A percentile compares a stretch with the other conserved stretches of the same genome.
These are phyloP conservation scores for Brassicogethes aeneus DNA, from an alignment of 2,888 invertebrate species.

Conservation along the genomic window DNA sequence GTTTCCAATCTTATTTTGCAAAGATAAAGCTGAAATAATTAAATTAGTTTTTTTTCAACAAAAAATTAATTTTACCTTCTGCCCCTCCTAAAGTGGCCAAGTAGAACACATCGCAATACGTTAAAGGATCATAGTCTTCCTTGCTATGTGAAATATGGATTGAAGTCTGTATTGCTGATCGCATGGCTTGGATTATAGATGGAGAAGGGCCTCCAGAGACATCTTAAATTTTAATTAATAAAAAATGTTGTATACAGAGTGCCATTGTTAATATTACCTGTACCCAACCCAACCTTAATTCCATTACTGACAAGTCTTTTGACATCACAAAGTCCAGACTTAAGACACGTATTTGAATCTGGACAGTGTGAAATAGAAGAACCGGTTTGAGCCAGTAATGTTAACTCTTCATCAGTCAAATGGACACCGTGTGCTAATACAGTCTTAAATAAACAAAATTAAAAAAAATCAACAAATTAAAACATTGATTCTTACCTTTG, in stretches of 20 bases:
- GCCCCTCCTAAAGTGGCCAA: constrained; percentile 85
- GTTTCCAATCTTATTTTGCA: constrained; percentile 70
- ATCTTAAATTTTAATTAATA: constrained; percentile 45
- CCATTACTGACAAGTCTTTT: constrained; percentile 52
- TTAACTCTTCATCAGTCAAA: constrained; percentile 60
- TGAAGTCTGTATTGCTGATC: constrained; percentile 65
- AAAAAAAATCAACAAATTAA: too few species aligned
- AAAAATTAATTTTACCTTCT: constrained; percentile 45
- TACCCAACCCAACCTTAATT: constrained; percentile 75
- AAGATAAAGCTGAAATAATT: constrained; percentile 53
- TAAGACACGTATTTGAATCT: constrained; percentile 71
- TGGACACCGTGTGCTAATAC: constrained; percentile 81
- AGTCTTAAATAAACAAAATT: constrained; percentile 50
- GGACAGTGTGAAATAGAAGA: constrained; percentile 80
- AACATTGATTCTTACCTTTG: constrained; percentile 63
- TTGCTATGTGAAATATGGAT: constrained; percentile 53
- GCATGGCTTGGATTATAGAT: constrained; percentile 67
- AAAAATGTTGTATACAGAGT: background rate
- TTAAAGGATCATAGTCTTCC: constrained; percentile 42
- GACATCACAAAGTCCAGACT: constrained; percentile 76
- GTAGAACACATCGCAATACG: constrained; percentile 69
- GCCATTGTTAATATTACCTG: constrained; percentile 48
- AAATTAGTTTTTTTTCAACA: background rate
- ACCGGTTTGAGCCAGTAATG: constrained; percentile 49
- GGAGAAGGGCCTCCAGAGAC: constrained; percentile 73